Base-by-base conservation (phyloP, 2,797 vertebrate species). In the Pseudopleuronectes americanus region DNA sequence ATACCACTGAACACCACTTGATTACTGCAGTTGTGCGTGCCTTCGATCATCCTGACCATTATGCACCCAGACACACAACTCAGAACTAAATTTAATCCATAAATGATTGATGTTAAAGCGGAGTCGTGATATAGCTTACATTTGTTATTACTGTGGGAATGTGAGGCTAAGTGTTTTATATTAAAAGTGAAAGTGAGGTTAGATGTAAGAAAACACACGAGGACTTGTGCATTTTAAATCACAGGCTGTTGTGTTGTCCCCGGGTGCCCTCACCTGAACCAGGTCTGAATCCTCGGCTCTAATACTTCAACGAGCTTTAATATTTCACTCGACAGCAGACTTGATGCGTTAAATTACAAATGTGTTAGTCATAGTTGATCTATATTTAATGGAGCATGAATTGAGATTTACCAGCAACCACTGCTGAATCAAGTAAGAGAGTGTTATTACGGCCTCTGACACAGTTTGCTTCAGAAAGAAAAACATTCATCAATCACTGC, bases 361-460 rank as follows among this genome's bases (percentile, higher is more conserved):
- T 89, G 64, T 75, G 77, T 80, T 70, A 84, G 68, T 84, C 71
- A 77, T 24, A 71, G 66, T 62, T 85, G 62, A 92, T 91, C 51
- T 86, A 87, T 92, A 76, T 91, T 93, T 90, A 86, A 91, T 87
- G 59, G 55, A 28, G 54, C 56, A 71, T 89, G 73, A 90, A 90
- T 88, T 80, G 70, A 78, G 76, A 76, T 87, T 88, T 87, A 68
- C 54, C 74, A 76, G 77, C 45, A 56, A 56, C 51, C 71, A 54
- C 59, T 55, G 71, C 66, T 71, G 55, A 79, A 80, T 81, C 38
- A 78, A 82, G 69, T 52, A 19, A 67, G 84, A 64, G 45, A 57
- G 33, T 57, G 53, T 28, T 64, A 43, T 73, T 71, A 52, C 76
- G 57, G 63, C 26, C 67, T 74, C 64, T 71, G 68, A 76, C 66